These are phyloP conservation scores for Nebria brevicollis DNA, from an alignment of 2,888 invertebrate species.

Conservation along the genomic window DNA sequence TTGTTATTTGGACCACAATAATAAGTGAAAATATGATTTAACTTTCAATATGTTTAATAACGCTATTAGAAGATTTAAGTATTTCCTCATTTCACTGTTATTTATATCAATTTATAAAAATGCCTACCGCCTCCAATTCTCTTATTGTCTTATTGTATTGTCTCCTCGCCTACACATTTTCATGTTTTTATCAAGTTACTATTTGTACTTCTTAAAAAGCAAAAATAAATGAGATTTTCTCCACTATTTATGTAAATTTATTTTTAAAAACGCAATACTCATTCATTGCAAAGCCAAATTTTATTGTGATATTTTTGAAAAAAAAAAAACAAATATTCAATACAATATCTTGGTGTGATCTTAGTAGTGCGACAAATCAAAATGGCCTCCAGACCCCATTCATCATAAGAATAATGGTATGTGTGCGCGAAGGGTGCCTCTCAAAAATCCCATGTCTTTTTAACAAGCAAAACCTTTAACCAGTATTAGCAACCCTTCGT, in stretches of 20 bases:
- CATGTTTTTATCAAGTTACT: not conserved
- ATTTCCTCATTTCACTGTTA: not conserved
- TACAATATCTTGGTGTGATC: no score
- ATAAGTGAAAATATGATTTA: not conserved
- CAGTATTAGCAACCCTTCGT: not conserved
- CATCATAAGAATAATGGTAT: constrained; percentile 16
- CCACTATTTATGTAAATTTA: no score
- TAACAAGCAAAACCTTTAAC: constrained; percentile 9
- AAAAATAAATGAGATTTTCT: no score
- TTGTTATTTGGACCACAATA: not conserved
- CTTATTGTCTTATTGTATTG: not conserved
- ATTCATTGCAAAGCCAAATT: no score
- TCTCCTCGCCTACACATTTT: not conserved
- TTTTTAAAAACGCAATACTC: no score
- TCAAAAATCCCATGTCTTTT: not conserved
- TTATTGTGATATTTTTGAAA: no score
- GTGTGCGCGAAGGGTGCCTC: constrained; percentile 22
- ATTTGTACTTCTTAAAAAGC: not conserved
- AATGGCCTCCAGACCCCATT: constrained; percentile 25
- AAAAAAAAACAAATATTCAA: no score
- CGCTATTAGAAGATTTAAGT: not conserved
- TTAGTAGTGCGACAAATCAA: constrained; percentile 11
- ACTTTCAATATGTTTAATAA: not conserved
- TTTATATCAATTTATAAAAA: not conserved
- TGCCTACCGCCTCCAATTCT: not conserved